phyloP scores from a whole-genome alignment of 2,113 vertebrate species.

The Poecile atricapillus region DNA sequence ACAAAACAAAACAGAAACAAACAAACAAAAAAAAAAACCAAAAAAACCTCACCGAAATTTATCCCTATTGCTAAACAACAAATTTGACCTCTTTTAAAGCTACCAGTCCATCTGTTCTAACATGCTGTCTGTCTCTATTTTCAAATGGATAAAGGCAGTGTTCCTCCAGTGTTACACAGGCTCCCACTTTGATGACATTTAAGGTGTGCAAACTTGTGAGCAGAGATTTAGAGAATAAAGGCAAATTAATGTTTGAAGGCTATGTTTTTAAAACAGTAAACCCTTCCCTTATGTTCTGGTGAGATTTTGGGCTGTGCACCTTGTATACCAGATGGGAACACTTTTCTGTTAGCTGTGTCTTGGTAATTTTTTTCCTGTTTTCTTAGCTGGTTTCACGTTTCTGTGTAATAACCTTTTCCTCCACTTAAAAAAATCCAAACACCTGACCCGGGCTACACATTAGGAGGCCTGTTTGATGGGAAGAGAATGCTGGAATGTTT shows the following conservation, averaged over 20 bases:
- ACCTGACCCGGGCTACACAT: not conserved
- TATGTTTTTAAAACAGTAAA: not conserved
- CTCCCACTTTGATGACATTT: not conserved
- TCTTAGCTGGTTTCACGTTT: not conserved
- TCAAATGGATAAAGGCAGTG: not conserved
- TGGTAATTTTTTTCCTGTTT: not conserved
- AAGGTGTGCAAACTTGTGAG: not conserved
- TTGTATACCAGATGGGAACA: not conserved
- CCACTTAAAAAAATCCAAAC: not conserved
- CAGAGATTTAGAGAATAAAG: not conserved
- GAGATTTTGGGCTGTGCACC: not conserved
- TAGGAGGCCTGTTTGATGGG: not conserved
- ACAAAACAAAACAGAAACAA: not conserved
- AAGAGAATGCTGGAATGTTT: conserved; percentile 41
- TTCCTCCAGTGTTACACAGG: not conserved
- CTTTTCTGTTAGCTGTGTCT: not conserved
- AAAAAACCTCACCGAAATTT: not conserved
- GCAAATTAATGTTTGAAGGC: not conserved
- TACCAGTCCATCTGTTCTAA: not conserved
- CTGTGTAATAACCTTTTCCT: not conserved
- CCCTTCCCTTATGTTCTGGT: not conserved
- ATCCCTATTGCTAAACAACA: not conserved
- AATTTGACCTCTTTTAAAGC: not conserved
- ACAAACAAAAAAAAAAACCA: not conserved
- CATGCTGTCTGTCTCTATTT: not conserved